Conservation (phyloP, 1,140 invertebrate genomes). For the Diploscapter pachys region DNA sequence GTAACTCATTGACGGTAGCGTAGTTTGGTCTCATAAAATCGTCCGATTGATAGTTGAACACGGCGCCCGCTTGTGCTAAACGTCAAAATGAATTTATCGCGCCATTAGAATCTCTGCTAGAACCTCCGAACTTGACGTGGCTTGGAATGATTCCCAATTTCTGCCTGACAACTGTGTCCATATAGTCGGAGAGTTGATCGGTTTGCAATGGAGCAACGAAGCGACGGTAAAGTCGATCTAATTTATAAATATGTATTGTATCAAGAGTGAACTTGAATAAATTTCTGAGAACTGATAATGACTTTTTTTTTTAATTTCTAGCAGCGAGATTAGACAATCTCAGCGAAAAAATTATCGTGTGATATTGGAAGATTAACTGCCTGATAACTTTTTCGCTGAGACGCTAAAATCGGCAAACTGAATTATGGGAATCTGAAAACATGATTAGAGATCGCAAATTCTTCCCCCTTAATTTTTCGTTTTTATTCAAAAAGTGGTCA, state of each 20-base stretch:
- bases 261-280: background rate
- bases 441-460: no score
- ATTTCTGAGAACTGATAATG: background rate
- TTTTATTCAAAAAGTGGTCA: no score
- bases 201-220: constrained; percentile 25
- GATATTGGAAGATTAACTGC: constrained; percentile 73
- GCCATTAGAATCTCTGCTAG: constrained; percentile 6
- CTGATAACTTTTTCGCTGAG: no score
- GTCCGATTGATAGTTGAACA: constrained; percentile 56
- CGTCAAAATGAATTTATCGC: background rate
- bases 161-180: constrained; percentile 58
- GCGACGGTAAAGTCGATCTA: constrained; percentile 18
- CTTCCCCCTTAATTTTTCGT: no score
- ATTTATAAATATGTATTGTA: background rate
- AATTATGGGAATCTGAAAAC: no score
- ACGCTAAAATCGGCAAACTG: no score
- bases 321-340: background rate
- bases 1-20: constrained; percentile 54
- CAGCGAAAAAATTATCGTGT: constrained; percentile 26
- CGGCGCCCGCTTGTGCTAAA: constrained; percentile 53
- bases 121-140: constrained; percentile 56
- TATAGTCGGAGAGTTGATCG: constrained; percentile 53
- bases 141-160: constrained; percentile 60
- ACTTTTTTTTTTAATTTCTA: no score
- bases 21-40: constrained; percentile 61